Conservation (phyloP, 1,140 invertebrate genomes). For the Cepaea nemoralis region DNA sequence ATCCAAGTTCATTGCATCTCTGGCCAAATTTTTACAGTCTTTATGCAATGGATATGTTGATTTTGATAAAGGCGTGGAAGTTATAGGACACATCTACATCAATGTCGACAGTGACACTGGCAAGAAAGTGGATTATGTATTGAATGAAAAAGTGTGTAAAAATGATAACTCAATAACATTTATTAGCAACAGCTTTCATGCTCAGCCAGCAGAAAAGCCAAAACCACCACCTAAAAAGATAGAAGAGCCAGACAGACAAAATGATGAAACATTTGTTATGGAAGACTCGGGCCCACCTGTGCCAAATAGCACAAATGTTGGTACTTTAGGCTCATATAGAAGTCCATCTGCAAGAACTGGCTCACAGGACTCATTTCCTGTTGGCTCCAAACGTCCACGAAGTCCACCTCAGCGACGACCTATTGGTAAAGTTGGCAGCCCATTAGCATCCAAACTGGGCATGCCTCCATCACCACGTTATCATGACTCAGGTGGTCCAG, state of each 20-base stretch:
- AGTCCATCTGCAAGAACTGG: constrained; percentile 1
- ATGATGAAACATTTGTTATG: constrained; percentile 39
- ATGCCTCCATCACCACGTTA: constrained; percentile 27
- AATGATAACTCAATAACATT: constrained; percentile 47
- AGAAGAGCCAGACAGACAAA: constrained; percentile 34
- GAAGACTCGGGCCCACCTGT: constrained; percentile 34
- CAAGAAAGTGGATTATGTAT: constrained; percentile 48
- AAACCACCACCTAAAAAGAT: constrained; percentile 38
- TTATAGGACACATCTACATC: constrained; percentile 47
- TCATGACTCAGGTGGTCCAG: constrained; percentile 34
- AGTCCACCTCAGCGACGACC: constrained; percentile 19
- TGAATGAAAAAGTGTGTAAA: constrained; percentile 51
- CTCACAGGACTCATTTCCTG: not conserved
- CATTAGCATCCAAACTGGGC: not conserved
- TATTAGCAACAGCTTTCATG: constrained; percentile 50
- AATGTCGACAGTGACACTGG: constrained; percentile 43
- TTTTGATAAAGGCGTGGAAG: constrained; percentile 45
- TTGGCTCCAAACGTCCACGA: constrained; percentile 42
- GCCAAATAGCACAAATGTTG: constrained; percentile 41
- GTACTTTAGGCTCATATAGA: constrained; percentile 29
- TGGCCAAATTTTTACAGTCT: constrained; percentile 46
- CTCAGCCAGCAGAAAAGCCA: constrained; percentile 40
- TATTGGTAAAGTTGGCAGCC: constrained; percentile 11
- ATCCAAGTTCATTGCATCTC: constrained; percentile 44
- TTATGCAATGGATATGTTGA: constrained; percentile 48